Evolutionary conservation across 2,888 invertebrate genomes (phyloP).

Genomic region (Parochlus steinenii): DNA sequence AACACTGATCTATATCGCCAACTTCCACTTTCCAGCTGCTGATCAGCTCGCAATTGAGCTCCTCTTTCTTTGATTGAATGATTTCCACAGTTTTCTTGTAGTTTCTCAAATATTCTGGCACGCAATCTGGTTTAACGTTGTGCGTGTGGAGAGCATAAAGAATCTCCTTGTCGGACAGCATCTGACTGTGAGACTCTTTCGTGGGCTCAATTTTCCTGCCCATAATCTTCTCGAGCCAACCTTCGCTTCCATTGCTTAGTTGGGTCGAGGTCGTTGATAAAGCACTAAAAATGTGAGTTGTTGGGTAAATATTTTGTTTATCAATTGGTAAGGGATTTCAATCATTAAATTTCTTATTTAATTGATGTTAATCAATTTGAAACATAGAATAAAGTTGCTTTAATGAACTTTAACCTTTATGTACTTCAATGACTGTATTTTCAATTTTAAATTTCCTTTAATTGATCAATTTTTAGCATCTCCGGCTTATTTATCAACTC

Average conservation of each 20-base stretch:
- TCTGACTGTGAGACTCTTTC: constrained; percentile 90
- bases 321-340: too few relatives aligned
- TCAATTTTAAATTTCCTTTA: too few relatives aligned
- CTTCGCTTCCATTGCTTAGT: constrained; percentile 35
- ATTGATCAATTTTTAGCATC: too few relatives aligned
- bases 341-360: too few relatives aligned
- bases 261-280: constrained; percentile 27
- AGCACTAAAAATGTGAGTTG: constrained; percentile 19
- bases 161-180: constrained; percentile 90
- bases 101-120: constrained; percentile 71
- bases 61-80: constrained; percentile 52
- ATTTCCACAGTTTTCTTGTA: constrained; percentile 67
- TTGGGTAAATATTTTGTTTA: too few relatives aligned
- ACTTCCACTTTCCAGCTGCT: constrained; percentile 94
- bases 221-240: constrained; percentile 78
- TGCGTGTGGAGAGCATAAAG: constrained; percentile 93
- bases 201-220: constrained; percentile 86
- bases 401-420: too few relatives aligned
- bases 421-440: too few relatives aligned
- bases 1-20: constrained; percentile 93
- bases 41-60: constrained; percentile 69
- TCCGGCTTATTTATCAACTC: too few relatives aligned
- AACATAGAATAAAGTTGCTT: too few relatives aligned
- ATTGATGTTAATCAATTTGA: too few relatives aligned
- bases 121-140: constrained; percentile 79